Conservation (phyloP, 2,113 vertebrate genomes). For the Microcebus murinus region DNA sequence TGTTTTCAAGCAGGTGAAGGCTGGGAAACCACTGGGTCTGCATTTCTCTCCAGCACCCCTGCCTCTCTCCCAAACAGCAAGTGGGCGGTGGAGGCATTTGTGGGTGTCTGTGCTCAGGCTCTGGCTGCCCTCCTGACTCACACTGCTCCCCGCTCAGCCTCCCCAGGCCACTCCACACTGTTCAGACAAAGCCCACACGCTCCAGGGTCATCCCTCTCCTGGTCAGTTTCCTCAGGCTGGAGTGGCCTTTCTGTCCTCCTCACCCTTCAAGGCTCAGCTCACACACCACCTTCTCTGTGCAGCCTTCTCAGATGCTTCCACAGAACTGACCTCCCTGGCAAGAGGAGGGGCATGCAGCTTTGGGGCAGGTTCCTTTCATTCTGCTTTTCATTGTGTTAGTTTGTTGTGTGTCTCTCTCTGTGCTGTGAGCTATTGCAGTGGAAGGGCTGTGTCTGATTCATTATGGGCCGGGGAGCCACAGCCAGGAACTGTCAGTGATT, state of each 20-base stretch:
- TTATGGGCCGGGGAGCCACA: not conserved
- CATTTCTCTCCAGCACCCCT: not conserved
- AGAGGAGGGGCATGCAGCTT: not conserved
- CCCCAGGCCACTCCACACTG: not conserved
- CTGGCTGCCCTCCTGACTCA: not conserved
- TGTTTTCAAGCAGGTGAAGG: not conserved
- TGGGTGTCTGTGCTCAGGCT: not conserved
- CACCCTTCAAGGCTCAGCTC: not conserved
- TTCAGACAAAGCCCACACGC: fast-evolving
- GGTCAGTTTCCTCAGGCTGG: not conserved
- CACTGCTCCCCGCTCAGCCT: not conserved
- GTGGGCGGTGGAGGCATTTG: not conserved
- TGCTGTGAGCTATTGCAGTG: not conserved
- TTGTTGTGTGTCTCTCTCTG: not conserved
- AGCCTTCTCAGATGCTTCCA: not conserved
- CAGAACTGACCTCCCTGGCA: not conserved
- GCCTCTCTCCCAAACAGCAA: not conserved
- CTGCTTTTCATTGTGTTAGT: not conserved
- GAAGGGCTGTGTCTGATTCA: not conserved
- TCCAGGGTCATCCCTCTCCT: not conserved
- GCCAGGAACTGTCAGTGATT: not conserved
- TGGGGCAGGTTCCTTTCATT: not conserved
- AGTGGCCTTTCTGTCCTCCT: not conserved
- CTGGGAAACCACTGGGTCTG: not conserved
- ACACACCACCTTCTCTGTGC: not conserved